Evolutionary conservation across 2,888 invertebrate genomes (phyloP), one percentile per base, ranked within the genome.

Genomic region (Meta bourneti): DNA sequence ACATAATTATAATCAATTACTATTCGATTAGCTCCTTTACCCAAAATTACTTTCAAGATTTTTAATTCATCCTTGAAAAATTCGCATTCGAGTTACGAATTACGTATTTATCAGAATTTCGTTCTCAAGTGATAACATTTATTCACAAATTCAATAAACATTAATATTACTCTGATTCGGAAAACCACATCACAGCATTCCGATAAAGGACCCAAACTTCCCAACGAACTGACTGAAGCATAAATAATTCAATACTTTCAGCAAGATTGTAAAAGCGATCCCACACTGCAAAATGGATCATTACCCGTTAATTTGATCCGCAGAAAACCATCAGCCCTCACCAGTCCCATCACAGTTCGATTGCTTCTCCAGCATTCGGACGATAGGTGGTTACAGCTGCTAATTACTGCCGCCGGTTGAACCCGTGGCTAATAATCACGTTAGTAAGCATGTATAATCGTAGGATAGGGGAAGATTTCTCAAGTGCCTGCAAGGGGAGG

Each of bases 361-460:
- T 75, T 85, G 75, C 74, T 13, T 70, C 20, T 79, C n/a, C 51
- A 71, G 11, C 77, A 78, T 77, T 61, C 49, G 61, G 84, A 78
- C 71, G 48, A 79, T 74, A 71, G 19, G 61, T 54, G 54, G 71
- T 61, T 54, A 61, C 84, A 90, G 54, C 78, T 83, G 34, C 81
- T 85, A 85, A 86, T 90, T 90, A 75, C 69, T 85, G 69, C 85
- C 34, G 48, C 69, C 48, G 51, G 74, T 85, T 90, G 85, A 90
- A 51, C 74, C 19, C 79, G 11, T 7, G 85, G 85, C 48, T 61
- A 70, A 84, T 90, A 90, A 90, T 86, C 75, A 52, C 49, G 51
- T 85, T 81, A 79, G 34, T 69, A 75, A 70, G 75, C 52, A 80
- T 75, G 74, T 19, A 72, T 85, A 79, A 85, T 81, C n/a, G 16